Evolutionary conservation across 2,113 vertebrate genomes (phyloP), one percentile per base, ranked within the genome.

Genomic region (Brachypteracias leptosomus): DNA sequence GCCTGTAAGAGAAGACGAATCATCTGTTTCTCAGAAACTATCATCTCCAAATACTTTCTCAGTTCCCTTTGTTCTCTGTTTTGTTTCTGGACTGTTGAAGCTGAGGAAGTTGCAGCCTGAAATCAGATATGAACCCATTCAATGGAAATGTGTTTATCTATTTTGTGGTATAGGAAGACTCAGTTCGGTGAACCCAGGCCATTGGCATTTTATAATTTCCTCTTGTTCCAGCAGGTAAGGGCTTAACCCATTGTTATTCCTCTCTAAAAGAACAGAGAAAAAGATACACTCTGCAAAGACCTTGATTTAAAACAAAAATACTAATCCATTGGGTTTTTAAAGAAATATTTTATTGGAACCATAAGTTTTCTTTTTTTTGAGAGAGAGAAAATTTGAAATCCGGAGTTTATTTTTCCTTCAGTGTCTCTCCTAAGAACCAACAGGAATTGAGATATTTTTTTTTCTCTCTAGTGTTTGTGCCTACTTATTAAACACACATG

Each of bases 341-440:
- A 97, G 94, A 78, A 96, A 93, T 95, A 93, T 97, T 97, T 98
- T 98, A 98, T 98, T 98, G 91, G 89, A 98, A 98, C 93, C 98
- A 97, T 97, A 98, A 97, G 96, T 90, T 92, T 90, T 84, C 92
- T 95, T 73, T 97, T 96, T 96, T 97, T 96, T 94, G 40, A 66
- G 65, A 68, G 72, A 79, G 72, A 97, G 94, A 97, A 98, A 95
- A 91, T 97, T 97, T 97, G 82, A 98, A 98, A 97, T 98, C 97
- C 97, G 35, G 96, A 96, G 97, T 97, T 98, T 98, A 98, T 98
- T 98, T 97, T 98, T 98, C 97, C 95, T 97, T 97, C 95, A 90
- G 87, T 97, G 96, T 97, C 94, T 96, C 85, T 97, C 85, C 80
- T 96, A 97, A 96, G 93, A 97, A 94, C 97, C 96, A 97, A 97